phyloP scores from a whole-genome alignment of 2,888 invertebrate genomes.

The Parochlus steinenii region DNA sequence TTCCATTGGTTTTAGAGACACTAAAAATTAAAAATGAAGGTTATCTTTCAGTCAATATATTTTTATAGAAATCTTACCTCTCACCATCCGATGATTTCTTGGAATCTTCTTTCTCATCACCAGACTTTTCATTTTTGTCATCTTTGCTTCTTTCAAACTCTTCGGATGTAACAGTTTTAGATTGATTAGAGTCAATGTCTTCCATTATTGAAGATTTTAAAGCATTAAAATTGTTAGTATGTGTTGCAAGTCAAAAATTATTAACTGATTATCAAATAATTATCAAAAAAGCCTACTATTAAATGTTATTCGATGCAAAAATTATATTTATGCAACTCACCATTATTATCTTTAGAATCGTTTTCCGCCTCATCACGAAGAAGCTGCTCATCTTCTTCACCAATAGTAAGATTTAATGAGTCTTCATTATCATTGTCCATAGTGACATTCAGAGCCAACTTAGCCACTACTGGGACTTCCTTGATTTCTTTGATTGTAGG shows the following conservation, averaged over 20 bases:
- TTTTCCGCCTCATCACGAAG: slow-evolving; percentile 64
- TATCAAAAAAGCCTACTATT: neutral
- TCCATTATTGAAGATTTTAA: slow-evolving; percentile 1
- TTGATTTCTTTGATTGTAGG: too few species aligned
- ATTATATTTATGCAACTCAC: slow-evolving; percentile 28
- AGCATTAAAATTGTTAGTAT: neutral
- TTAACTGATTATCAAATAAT: neutral
- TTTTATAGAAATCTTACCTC: too few species aligned
- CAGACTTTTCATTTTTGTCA: neutral
- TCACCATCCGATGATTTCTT: too few species aligned
- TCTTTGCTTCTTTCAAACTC: neutral
- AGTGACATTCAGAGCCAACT: slow-evolving; percentile 23
- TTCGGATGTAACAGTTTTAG: neutral
- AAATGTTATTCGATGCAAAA: slow-evolving; percentile 13
- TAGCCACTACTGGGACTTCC: neutral
- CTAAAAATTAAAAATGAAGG: too few species aligned
- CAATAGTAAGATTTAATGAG: slow-evolving; percentile 63
- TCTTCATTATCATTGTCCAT: slow-evolving; percentile 57
- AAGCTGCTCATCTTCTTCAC: slow-evolving; percentile 60
- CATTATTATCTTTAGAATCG: slow-evolving; percentile 36
- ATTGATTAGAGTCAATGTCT: neutral
- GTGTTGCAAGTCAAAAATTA: neutral
- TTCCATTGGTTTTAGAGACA: too few species aligned
- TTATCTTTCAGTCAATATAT: too few species aligned
- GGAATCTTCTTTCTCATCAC: neutral